Percentiles rank a stretch among this genome's conserved stretches.
phyloP scores from a whole-genome alignment of 2,888 invertebrate species.

The Hartigia nigra region DNA sequence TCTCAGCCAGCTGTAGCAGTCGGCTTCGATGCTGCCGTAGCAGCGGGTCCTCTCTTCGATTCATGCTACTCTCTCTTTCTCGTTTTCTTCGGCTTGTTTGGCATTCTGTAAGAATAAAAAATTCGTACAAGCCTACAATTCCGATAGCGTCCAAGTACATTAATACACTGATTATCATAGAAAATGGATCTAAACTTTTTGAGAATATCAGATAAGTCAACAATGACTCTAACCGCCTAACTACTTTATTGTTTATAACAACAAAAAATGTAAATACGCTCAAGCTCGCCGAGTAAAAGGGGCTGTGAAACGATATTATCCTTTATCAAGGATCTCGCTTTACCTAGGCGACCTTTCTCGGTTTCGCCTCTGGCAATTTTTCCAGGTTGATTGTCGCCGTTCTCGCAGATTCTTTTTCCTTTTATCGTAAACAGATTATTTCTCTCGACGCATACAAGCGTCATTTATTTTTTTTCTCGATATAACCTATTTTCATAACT shows the following conservation, averaged over 20 bases:
- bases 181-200: neutral
- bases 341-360: neutral
- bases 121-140: neutral
- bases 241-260: neutral
- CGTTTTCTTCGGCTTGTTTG: slow-evolving; percentile 28
- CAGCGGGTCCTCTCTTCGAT: slow-evolving; percentile 68
- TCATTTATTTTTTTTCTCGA: neutral
- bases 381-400: neutral
- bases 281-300: neutral
- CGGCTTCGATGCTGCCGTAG: slow-evolving; percentile 67
- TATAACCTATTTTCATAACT: neutral
- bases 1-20: slow-evolving; percentile 68
- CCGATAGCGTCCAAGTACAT: neutral
- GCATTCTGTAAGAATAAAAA: slow-evolving; percentile 28
- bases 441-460: neutral
- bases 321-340: neutral
- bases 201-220: neutral
- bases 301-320: neutral
- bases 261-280: neutral
- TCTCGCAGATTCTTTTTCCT: neutral
- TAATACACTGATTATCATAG: neutral
- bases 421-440: neutral
- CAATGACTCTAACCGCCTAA: neutral
- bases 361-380: neutral
- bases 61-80: slow-evolving; percentile 51